Conservation (phyloP, 1,140 invertebrate species). For the Contarinia nasturtii region DNA sequence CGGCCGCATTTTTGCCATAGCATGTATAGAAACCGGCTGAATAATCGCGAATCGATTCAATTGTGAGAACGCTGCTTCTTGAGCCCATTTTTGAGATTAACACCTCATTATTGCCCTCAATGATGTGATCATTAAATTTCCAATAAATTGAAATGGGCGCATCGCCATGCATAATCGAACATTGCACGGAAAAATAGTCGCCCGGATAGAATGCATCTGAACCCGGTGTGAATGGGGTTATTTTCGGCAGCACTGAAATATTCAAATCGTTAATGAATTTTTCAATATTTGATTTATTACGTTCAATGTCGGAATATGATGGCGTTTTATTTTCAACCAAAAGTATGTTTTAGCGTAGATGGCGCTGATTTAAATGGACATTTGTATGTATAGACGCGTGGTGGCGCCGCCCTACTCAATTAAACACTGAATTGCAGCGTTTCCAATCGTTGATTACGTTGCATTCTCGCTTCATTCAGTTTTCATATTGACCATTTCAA, state of each 20-base stretch:
- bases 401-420: no score
- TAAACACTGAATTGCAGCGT: no score
- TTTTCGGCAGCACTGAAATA: conserved; percentile 39
- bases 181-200: conserved; percentile 42
- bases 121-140: conserved; percentile 39
- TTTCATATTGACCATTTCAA: no score
- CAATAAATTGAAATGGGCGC: conserved; percentile 54
- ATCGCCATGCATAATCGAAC: conserved; percentile 57
- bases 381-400: no score
- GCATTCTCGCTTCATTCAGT: no score
- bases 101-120: conserved; percentile 7
- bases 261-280: conserved; percentile 10
- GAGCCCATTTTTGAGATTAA: conserved; percentile 30
- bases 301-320: not conserved
- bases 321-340: no score
- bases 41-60: conserved; percentile 43
- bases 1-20: conserved; percentile 51
- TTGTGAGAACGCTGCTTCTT: conserved; percentile 48
- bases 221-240: conserved; percentile 39
- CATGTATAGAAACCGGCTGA: conserved; percentile 72
- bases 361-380: no score
- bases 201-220: conserved; percentile 38
- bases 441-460: no score
- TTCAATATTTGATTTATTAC: conserved; percentile 4
- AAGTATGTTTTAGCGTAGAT: no score